A percentile compares a stretch with the other conserved stretches of the same genome.
Evolutionary conservation across 2,797 vertebrate genomes (phyloP).

Genomic region (Pipistrellus pygmaeus): DNA sequence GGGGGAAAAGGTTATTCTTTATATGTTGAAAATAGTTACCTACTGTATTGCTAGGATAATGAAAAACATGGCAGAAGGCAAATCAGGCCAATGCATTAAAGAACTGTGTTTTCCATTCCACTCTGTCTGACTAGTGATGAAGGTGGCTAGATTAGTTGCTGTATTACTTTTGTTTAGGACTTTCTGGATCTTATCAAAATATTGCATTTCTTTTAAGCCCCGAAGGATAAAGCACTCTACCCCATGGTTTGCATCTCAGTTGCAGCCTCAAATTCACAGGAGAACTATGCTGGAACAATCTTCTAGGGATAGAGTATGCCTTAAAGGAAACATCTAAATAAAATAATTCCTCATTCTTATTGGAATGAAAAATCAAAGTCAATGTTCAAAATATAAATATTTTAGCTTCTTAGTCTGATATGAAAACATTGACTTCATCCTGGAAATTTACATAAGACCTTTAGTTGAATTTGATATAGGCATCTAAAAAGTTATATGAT

Average conservation of each 20-base stretch:
- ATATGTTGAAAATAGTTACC: neutral
- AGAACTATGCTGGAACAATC: neutral
- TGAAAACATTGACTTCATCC: constrained; percentile 52
- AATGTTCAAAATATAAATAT: constrained; percentile 56
- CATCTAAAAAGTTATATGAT: constrained; percentile 62
- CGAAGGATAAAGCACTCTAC: neutral
- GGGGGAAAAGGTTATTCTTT: neutral
- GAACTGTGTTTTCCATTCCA: neutral
- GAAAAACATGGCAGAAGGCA: neutral
- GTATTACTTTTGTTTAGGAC: constrained; percentile 19
- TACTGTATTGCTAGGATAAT: neutral
- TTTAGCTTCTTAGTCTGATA: constrained; percentile 10
- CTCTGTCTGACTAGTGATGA: neutral
- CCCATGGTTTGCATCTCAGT: neutral
- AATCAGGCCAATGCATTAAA: neutral
- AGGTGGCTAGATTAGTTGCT: neutral
- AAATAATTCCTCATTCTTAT: constrained; percentile 54
- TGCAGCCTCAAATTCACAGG: neutral
- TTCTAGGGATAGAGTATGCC: neutral
- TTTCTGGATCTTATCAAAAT: constrained; percentile 54
- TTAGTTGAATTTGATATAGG: constrained; percentile 64
- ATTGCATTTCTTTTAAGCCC: constrained; percentile 48
- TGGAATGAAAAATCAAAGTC: constrained; percentile 60
- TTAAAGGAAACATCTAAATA: constrained; percentile 52
- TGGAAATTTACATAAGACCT: constrained; percentile 72